phyloP scores from a whole-genome alignment of 2,888 invertebrate genomes.

The Pandemis corylana region DNA sequence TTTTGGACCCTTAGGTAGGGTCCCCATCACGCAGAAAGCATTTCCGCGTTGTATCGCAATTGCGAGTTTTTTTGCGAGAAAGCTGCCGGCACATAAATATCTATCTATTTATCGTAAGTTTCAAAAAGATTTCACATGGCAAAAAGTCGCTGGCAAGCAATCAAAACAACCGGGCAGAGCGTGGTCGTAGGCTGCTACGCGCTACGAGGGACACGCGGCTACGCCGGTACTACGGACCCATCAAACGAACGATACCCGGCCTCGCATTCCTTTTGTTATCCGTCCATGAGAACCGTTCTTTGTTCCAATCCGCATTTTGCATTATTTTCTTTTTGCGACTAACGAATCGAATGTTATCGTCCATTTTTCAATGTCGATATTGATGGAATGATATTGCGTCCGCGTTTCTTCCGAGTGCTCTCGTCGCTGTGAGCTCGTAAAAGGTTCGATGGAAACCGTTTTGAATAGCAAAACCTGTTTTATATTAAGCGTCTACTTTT shows the following conservation, averaged over 20 bases:
- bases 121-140: background rate
- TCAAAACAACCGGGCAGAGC: background rate
- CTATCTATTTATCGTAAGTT: background rate
- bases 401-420: conserved; percentile 36
- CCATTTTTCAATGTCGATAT: conserved; percentile 67
- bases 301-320: conserved; percentile 71
- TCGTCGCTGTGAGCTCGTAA: conserved; percentile 15
- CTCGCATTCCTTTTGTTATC: conserved; percentile 77
- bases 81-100: no score
- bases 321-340: conserved; percentile 77
- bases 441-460: conserved; percentile 25
- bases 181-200: background rate
- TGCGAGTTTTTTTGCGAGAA: no score
- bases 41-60: no score
- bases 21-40: no score
- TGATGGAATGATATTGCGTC: conserved; percentile 55
- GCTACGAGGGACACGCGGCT: conserved; percentile 9
- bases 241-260: conserved; percentile 69
- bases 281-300: conserved; percentile 76
- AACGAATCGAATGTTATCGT: conserved; percentile 79
- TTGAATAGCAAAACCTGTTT: conserved; percentile 16
- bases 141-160: background rate
- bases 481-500: background rate
- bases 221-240: conserved; percentile 51
- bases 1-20: no score